phyloP scores from a whole-genome alignment of 2,797 vertebrate species.

The Sternarchorhynchus goeldii region DNA sequence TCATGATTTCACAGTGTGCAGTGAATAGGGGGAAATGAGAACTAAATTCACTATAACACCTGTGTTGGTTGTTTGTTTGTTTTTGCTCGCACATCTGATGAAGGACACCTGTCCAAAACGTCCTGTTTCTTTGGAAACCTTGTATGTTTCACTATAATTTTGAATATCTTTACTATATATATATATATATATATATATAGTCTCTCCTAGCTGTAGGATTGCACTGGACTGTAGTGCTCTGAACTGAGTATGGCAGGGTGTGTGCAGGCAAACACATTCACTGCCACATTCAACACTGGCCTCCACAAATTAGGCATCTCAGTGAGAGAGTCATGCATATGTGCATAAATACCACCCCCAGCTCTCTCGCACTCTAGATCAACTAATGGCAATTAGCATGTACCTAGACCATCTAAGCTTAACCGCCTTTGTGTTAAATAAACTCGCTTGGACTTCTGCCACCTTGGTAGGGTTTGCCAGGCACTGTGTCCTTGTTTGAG shows the following conservation, averaged over 20 bases:
- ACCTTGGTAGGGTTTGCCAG: constrained; percentile 75
- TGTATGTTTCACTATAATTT: too few relatives aligned
- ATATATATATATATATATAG: background rate
- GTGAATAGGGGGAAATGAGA: too few relatives aligned
- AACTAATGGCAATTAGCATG: constrained; percentile 58
- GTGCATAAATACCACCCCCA: constrained; percentile 12
- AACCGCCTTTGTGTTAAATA: constrained; percentile 74
- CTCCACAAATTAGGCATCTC: background rate
- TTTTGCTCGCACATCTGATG: too few relatives aligned
- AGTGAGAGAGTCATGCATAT: background rate
- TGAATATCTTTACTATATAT: too few relatives aligned
- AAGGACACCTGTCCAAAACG: too few relatives aligned
- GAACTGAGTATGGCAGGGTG: constrained; percentile 2
- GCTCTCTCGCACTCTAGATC: constrained; percentile 6
- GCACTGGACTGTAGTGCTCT: background rate
- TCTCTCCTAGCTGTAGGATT: constrained; percentile 3
- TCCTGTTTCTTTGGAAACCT: too few relatives aligned
- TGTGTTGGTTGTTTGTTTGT: too few relatives aligned
- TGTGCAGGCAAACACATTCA: constrained; percentile 2
- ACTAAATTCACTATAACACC: too few relatives aligned
- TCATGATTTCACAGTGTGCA: too few relatives aligned
- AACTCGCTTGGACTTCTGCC: constrained; percentile 69
- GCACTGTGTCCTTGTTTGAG: constrained; percentile 46
- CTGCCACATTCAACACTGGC: too few relatives aligned
- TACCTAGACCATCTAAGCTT: constrained; percentile 61